Conservation (phyloP, 2,113 vertebrate genomes). For the Rallus limicola region DNA sequence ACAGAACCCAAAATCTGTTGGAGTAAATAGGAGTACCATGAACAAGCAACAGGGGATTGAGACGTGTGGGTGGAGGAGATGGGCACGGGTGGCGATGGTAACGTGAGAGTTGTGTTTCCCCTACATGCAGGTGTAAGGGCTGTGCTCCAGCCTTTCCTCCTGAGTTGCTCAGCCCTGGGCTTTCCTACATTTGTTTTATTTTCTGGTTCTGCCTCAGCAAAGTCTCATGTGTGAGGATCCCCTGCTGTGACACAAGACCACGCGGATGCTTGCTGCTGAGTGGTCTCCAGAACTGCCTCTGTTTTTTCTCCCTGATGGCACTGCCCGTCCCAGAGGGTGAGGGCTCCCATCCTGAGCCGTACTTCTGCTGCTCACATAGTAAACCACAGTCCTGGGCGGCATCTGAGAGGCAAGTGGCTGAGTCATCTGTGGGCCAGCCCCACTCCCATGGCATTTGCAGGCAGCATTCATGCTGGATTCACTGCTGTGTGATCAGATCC, state of each 20-base stretch:
- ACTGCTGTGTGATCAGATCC: not conserved
- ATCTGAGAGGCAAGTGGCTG: not conserved
- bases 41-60: rapidly evolving
- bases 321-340: not conserved
- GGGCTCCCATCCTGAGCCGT: not conserved
- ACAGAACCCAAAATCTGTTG: not conserved
- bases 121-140: not conserved
- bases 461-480: not conserved
- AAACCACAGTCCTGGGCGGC: not conserved
- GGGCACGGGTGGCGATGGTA: rapidly evolving
- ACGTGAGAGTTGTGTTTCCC: not conserved
- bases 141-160: not conserved
- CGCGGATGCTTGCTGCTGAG: not conserved
- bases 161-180: not conserved
- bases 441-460: not conserved
- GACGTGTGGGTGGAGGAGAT: not conserved
- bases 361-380: not conserved
- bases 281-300: not conserved
- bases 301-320: rapidly evolving
- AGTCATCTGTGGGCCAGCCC: not conserved
- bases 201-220: not conserved
- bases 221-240: not conserved
- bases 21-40: not conserved
- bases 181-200: not conserved
- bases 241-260: not conserved